A percentile compares a stretch with the other conserved stretches of the same genome.
phyloP scores from a whole-genome alignment of 2,113 vertebrate genomes.

The Colinus virginianus region DNA sequence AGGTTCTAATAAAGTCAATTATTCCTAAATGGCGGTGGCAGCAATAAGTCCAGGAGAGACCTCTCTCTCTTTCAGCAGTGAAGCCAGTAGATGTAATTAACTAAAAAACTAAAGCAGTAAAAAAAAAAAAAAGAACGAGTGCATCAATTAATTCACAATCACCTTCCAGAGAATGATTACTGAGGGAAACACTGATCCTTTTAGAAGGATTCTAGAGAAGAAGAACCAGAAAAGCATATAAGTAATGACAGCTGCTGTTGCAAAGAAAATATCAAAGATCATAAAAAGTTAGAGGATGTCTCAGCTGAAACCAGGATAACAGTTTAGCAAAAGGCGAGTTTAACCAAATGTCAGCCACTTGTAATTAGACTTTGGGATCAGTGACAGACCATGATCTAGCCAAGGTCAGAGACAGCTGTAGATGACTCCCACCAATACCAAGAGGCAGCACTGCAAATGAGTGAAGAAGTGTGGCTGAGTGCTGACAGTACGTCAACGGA shows the following conservation, averaged over 20 bases:
- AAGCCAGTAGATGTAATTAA: background rate
- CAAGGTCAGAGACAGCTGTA: background rate
- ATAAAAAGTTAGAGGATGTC: background rate
- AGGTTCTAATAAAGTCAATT: background rate
- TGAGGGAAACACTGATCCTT: background rate
- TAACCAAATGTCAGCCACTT: background rate
- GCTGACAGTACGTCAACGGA: background rate
- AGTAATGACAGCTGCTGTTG: background rate
- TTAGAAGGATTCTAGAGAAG: rapidly evolving
- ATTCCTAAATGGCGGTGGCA: background rate
- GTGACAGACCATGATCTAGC: background rate
- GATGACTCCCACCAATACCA: rapidly evolving
- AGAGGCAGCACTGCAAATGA: background rate
- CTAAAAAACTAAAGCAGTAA: background rate
- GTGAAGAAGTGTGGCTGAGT: background rate
- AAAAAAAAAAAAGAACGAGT: background rate
- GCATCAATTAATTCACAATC: background rate
- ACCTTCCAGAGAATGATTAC: rapidly evolving
- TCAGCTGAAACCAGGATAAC: no score
- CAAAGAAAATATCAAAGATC: background rate
- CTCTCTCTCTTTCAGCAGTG: background rate
- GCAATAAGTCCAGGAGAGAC: background rate
- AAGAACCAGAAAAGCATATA: background rate
- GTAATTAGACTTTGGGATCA: background rate
- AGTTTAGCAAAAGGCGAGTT: background rate